Conservation (phyloP, 2,888 invertebrate species). For the Conomelus anceps region DNA sequence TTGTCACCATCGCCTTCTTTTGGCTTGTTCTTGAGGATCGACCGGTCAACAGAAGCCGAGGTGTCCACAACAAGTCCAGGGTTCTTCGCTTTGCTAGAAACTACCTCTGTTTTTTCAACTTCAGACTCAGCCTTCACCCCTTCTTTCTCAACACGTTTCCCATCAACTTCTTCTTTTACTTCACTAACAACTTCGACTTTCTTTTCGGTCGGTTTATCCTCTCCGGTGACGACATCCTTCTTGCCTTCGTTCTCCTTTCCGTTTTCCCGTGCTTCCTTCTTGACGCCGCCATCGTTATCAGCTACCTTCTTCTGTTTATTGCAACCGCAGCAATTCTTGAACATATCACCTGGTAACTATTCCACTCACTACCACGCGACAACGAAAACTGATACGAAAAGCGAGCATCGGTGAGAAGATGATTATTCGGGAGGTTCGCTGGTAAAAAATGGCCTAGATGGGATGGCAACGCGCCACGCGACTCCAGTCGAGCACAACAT, state of each 20-base stretch:
- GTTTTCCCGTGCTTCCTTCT: constrained; percentile 14
- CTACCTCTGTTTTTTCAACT: neutral
- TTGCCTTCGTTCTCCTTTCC: neutral
- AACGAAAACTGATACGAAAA: neutral
- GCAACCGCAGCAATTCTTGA: constrained; percentile 32
- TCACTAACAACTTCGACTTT: neutral
- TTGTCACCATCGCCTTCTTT: neutral
- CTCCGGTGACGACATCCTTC: neutral
- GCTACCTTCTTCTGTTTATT: constrained; percentile 21
- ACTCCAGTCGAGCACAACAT: neutral
- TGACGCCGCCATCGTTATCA: constrained; percentile 19
- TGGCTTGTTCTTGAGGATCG: neutral
- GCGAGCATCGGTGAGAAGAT: neutral
- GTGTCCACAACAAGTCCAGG: constrained; percentile 22
- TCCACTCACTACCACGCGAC: neutral
- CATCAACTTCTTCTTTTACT: neutral
- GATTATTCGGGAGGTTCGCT: neutral
- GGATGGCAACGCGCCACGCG: neutral
- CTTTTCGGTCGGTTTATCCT: constrained; percentile 1
- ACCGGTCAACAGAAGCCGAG: constrained; percentile 6
- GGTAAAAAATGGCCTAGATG: neutral
- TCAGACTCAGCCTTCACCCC: neutral
- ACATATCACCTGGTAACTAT: constrained; percentile 16
- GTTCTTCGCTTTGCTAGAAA: constrained; percentile 19
- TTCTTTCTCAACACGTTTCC: neutral